Evolutionary conservation across 2,113 vertebrate species (phyloP).

Genomic region (Trichechus manatus): DNA sequence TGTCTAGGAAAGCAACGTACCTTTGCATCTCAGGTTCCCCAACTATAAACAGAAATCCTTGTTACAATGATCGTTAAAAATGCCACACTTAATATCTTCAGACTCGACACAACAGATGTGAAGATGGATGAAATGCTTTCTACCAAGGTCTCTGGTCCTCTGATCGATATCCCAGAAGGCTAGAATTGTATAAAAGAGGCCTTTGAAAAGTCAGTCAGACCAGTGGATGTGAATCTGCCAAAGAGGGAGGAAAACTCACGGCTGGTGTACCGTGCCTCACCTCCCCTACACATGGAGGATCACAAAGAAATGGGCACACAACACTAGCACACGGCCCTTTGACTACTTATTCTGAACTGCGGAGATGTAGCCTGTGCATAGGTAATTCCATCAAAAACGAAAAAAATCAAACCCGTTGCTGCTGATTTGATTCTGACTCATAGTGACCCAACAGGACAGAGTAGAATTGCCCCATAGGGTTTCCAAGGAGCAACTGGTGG

Average conservation of each 20-base stretch:
- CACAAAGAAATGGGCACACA: not conserved
- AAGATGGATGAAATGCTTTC: not conserved
- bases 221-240: not conserved
- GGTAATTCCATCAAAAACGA: not conserved
- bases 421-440: too few relatives aligned
- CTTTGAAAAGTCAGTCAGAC: constrained; percentile 4
- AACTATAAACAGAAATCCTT: not conserved
- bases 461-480: too few relatives aligned
- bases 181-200: not conserved
- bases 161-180: not conserved
- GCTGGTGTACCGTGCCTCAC: not conserved
- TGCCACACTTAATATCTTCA: not conserved
- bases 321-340: not conserved
- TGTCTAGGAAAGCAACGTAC: not conserved
- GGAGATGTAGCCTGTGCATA: not conserved
- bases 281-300: not conserved
- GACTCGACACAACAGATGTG: not conserved
- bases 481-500: too few relatives aligned
- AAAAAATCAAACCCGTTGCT: too few relatives aligned
- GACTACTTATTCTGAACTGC: not conserved
- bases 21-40: not conserved
- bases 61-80: not conserved
- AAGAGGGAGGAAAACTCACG: not conserved
- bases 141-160: not conserved
- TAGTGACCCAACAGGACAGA: too few relatives aligned